Percentiles rank a stretch among this genome's conserved stretches.
phyloP scores from a whole-genome alignment of 2,113 vertebrate species.

The Larimichthys crocea region DNA sequence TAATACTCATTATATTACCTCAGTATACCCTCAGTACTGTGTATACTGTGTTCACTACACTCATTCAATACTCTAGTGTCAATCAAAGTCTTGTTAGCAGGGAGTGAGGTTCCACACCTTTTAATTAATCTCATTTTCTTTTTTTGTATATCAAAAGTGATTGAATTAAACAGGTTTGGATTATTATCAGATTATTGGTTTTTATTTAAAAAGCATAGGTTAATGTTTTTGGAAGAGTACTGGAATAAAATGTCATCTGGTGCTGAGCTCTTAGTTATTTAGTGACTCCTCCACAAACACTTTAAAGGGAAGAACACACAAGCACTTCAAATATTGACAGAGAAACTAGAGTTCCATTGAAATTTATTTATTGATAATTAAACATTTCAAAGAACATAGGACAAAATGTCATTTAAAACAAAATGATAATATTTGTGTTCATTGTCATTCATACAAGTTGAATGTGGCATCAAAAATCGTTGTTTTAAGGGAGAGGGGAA shows the following conservation, averaged over 20 bases:
- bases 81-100: slow-evolving; percentile 60
- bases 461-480: slow-evolving; percentile 74
- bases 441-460: slow-evolving; percentile 77
- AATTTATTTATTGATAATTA: slow-evolving; percentile 82
- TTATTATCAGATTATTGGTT: slow-evolving; percentile 71
- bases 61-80: slow-evolving; percentile 43
- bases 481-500: slow-evolving; percentile 42
- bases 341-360: slow-evolving; percentile 52
- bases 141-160: slow-evolving; percentile 73
- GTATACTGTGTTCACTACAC: slow-evolving; percentile 41
- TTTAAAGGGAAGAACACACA: neutral
- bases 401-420: slow-evolving; percentile 81
- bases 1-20: slow-evolving; percentile 53
- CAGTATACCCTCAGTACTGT: slow-evolving; percentile 53
- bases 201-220: slow-evolving; percentile 74
- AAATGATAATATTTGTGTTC: slow-evolving; percentile 70
- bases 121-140: slow-evolving; percentile 54
- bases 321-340: slow-evolving; percentile 49
- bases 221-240: slow-evolving; percentile 79
- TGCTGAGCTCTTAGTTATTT: slow-evolving; percentile 58
- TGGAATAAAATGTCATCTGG: slow-evolving; percentile 78
- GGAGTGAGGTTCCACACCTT: slow-evolving; percentile 63
- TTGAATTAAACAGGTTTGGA: slow-evolving; percentile 67
- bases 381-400: slow-evolving; percentile 77
- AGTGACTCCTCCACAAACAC: slow-evolving; percentile 8